Evolutionary conservation across 1,140 invertebrate genomes (phyloP), one percentile per base, ranked within the genome.

Genomic region (Asobara japonica): DNA sequence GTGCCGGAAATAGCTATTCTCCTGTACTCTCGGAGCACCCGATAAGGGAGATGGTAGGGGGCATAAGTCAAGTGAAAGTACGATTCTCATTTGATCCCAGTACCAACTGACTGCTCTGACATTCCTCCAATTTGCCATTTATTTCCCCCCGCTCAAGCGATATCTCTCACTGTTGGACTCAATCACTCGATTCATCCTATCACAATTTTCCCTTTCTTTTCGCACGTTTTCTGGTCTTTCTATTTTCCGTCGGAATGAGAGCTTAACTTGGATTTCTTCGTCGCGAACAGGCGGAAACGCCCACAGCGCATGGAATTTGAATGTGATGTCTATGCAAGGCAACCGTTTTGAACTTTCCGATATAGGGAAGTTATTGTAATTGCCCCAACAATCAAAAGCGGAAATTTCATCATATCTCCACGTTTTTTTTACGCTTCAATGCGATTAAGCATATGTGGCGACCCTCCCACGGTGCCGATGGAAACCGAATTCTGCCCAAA

Each of bases 161-260:
- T 33, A 64, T 22, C 56, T 45, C 22, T 51, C 29, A 66, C 51
- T 48, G 62, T 29, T 33, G 61, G 72, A 73, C 72, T 73, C 72
- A 69, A 73, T 73, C 72, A 73, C 72, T 65, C 67, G 66, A 69
- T 33, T 61, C 51, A 65, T 68, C 51, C 20, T 22, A 56, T 56
- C 51, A 56, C 51, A 61, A 41, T 18, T 64, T 31, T 64, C 65
- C 51, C 30, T 51, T 67, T 48, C 13, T 45, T 29, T 25, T 51
- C 20, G 18, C 18, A 56, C 22, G 25, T 56, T 22, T 56, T 56
- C 31, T 36, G 18, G 5, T 30, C 13, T 33, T 64, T n/a, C 10
- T 31, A 31, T 33, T 64, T 41, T 66, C 18, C 22, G 33, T 38
- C 64, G 18, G 4, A n/a, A n/a, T n/a, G n/a, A n/a, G n/a, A n/a